Conservation (phyloP, 2,113 vertebrate species). For the Caloenas nicobarica region DNA sequence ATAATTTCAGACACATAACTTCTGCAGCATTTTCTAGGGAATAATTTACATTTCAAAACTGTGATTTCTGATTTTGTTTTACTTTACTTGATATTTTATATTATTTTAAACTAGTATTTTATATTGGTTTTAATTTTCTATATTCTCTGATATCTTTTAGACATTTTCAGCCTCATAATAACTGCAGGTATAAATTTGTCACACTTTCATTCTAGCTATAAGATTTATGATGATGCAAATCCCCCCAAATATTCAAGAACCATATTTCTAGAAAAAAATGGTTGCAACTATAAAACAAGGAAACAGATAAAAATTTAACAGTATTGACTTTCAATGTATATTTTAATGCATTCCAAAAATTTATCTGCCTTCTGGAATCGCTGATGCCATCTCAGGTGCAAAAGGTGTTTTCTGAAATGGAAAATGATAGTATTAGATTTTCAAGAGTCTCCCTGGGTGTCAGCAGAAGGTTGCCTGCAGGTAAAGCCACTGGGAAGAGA, state of each 20-base stretch:
- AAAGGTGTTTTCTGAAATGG: background rate
- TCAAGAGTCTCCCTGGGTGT: background rate
- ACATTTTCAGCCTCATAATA: slow-evolving; percentile 16
- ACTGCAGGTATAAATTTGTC: slow-evolving; percentile 53
- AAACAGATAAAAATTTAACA: background rate
- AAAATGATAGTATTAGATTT: background rate
- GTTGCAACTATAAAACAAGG: background rate
- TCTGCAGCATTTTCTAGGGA: background rate
- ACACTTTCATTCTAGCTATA: slow-evolving; percentile 45
- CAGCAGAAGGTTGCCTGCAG: background rate
- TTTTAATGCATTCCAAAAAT: background rate
- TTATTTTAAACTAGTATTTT: background rate
- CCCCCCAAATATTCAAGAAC: background rate
- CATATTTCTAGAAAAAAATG: background rate
- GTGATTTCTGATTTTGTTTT: background rate
- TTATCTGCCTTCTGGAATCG: background rate
- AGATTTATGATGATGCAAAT: slow-evolving; percentile 5
- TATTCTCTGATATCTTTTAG: background rate
- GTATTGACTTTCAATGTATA: background rate
- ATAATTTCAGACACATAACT: background rate
- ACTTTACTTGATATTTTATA: background rate
- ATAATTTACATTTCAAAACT: background rate
- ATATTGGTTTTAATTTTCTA: background rate
- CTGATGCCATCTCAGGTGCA: background rate
- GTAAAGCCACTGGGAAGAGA: background rate